These are phyloP conservation scores for Ormyrus labotus DNA, from an alignment of 2,888 invertebrate genomes.

Conservation along the genomic window DNA sequence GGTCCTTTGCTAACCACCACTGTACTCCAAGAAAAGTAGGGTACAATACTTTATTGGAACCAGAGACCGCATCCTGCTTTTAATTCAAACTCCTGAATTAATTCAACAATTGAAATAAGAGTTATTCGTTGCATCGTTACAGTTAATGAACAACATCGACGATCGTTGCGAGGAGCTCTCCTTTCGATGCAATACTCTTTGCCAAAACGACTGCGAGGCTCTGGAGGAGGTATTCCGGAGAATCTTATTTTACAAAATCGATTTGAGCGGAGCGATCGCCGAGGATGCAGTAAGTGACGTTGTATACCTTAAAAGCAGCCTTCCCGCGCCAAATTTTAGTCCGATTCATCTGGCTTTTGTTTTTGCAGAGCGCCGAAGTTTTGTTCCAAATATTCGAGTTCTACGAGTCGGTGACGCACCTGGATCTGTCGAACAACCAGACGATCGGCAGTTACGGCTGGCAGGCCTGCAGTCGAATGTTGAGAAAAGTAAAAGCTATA, in stretches of 20 bases:
- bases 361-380: constrained; percentile 79
- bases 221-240: constrained; percentile 89
- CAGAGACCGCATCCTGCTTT: too few species aligned
- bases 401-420: constrained; percentile 86
- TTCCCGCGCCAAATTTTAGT: too few species aligned
- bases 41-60: too few species aligned
- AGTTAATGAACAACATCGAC: constrained; percentile 74
- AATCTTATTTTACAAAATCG: constrained; percentile 84
- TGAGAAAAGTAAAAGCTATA: constrained; percentile 81
- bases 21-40: too few species aligned
- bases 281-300: constrained; percentile 83
- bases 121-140: constrained; percentile 33
- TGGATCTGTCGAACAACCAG: constrained; percentile 87
- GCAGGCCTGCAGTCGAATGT: constrained; percentile 88
- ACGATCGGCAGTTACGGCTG: constrained; percentile 88
- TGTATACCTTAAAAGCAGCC: constrained; percentile 60
- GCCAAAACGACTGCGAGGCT: constrained; percentile 85
- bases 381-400: constrained; percentile 95
- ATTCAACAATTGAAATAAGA: neutral
- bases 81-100: neutral
- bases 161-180: constrained; percentile 80
- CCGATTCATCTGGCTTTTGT: neutral
- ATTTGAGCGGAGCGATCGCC: constrained; percentile 82
- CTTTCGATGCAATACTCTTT: constrained; percentile 80
- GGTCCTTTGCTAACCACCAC: too few species aligned